phyloP scores from a whole-genome alignment of 2,888 invertebrate genomes.

The Noctua fimbriata region DNA sequence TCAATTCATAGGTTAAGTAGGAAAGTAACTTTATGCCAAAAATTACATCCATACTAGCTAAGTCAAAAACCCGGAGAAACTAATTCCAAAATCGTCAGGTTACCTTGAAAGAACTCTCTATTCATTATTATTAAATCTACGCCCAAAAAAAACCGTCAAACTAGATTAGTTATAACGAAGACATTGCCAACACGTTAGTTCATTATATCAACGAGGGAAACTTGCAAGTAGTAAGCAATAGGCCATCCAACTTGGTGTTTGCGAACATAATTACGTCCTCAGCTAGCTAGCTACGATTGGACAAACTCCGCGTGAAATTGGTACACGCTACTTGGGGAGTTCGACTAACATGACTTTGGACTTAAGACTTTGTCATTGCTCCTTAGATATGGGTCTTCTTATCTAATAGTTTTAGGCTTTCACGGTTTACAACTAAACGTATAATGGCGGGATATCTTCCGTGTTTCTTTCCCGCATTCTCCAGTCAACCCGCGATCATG shows the following conservation, averaged over 20 bases:
- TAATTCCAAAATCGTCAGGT: not conserved
- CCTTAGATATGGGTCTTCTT: not conserved
- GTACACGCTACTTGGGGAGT: constrained; percentile 75
- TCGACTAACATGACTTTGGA: constrained; percentile 30
- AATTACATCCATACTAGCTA: not conserved
- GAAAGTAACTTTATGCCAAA: not conserved
- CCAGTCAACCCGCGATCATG: too few relatives aligned
- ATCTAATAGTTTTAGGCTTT: too few relatives aligned
- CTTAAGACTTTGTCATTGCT: constrained; percentile 5
- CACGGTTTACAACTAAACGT: too few relatives aligned
- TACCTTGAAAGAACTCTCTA: not conserved
- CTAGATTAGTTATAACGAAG: constrained; percentile 15
- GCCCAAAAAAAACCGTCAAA: not conserved
- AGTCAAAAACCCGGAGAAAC: not conserved
- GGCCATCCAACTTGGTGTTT: constrained; percentile 74
- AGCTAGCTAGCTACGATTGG: constrained; percentile 75
- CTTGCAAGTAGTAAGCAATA: constrained; percentile 66
- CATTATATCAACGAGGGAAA: constrained; percentile 70
- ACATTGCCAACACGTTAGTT: constrained; percentile 51
- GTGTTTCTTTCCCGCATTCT: too few relatives aligned
- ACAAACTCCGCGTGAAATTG: constrained; percentile 80
- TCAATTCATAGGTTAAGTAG: not conserved
- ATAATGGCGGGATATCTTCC: too few relatives aligned
- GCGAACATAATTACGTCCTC: constrained; percentile 81
- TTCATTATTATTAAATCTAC: not conserved